These are phyloP conservation scores for Hyperoplus immaculatus DNA, from an alignment of 2,797 vertebrate species.

Conservation along the genomic window DNA sequence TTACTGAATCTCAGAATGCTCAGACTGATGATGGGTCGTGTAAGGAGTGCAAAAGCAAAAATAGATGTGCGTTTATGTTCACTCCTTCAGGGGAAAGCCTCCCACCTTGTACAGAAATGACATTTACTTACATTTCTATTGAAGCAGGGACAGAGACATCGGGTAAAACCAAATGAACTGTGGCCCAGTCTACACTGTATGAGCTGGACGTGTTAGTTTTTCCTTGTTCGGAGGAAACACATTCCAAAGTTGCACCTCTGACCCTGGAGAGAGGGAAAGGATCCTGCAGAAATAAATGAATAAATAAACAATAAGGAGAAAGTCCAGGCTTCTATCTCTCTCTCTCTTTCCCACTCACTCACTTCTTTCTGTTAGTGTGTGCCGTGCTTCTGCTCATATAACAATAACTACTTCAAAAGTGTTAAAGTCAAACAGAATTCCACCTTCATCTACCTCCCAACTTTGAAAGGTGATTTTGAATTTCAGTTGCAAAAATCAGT, in stretches of 20 bases:
- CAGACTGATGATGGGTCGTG: neutral
- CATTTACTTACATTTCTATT: slow-evolving; percentile 10
- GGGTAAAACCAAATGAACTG: slow-evolving; percentile 49
- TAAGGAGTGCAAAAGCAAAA: neutral
- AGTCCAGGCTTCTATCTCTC: slow-evolving; percentile 50
- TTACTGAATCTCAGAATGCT: neutral
- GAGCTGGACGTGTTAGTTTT: slow-evolving; percentile 70
- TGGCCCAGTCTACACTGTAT: slow-evolving; percentile 46
- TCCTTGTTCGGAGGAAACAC: slow-evolving; percentile 77
- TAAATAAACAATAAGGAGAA: slow-evolving; percentile 76
- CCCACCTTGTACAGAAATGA: neutral
- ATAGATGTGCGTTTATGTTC: neutral
- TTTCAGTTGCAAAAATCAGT: slow-evolving; percentile 5
- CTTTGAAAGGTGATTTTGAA: slow-evolving; percentile 2
- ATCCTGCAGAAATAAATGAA: slow-evolving; percentile 77
- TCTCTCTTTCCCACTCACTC: slow-evolving; percentile 22
- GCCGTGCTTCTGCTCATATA: slow-evolving; percentile 33
- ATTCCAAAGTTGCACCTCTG: slow-evolving; percentile 80
- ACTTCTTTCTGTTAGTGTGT: slow-evolving; percentile 14
- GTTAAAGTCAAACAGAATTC: neutral
- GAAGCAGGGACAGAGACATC: slow-evolving; percentile 6
- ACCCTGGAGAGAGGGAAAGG: slow-evolving; percentile 72
- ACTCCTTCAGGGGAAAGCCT: neutral
- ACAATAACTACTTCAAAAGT: neutral
- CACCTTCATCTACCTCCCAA: neutral